Evolutionary conservation across 2,888 invertebrate genomes (phyloP), one percentile per base, ranked within the genome.

Genomic region (Calliscelio sp.): DNA sequence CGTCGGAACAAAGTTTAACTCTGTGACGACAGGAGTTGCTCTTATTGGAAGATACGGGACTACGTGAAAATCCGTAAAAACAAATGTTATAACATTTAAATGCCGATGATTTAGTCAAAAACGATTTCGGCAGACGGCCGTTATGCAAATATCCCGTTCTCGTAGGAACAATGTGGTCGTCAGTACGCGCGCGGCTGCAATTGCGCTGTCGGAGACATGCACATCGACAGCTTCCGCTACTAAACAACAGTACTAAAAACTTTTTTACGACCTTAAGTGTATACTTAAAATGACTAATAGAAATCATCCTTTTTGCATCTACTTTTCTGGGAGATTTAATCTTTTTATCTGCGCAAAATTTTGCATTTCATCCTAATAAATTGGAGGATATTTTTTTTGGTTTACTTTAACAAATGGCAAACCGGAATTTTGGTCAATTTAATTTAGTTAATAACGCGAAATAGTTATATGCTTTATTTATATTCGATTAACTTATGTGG

Each of bases 221-320:
- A 80, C 78, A 83, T 85, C 81, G 83, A 71, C 83, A 81, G 85
- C 83, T 83, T 85, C 85, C 85, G 85, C 83, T 84, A 81, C 85
- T 85, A 85, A 85, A 85, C 85, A 85, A 85, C 85, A 65, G 81
- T 78, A 85, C 81, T 85, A 84, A 85, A 85, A 85, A 85, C 83
- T 85, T 85, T 85, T 85, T 83, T 83, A 83, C 75, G 83, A 71
- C 81, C 70, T 74, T 81, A 81, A 81, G 82, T 81, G 81, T 80
- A 81, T 78, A 85, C 83, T 85, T 85, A 83, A 85, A 83, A 83
- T 85, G 83, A 85, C 68, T 80, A 82, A 85, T 85, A 81, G 79
- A 79, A 79, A 66, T 68, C 35, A 14, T 44, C 53, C 55, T 73
- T 68, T 66, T 53, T 73, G 55, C 68, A 53, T 71, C 32, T 65